A percentile compares a stretch with the other conserved stretches of the same genome.
Conservation (phyloP, 2,888 invertebrate species). For the Sphaeridia pumilis region DNA sequence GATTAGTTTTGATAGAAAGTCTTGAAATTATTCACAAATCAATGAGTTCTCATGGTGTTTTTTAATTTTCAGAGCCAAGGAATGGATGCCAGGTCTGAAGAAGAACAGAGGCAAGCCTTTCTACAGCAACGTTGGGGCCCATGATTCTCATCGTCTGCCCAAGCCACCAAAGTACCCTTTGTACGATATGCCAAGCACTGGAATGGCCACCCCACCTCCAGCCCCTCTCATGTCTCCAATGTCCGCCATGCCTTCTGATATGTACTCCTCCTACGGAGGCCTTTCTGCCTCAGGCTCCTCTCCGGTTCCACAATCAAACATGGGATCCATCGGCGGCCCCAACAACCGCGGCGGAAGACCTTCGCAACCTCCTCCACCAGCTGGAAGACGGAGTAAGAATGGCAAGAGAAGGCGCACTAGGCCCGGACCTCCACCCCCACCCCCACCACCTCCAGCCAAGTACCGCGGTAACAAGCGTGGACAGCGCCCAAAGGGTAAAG, state of each 20-base stretch:
- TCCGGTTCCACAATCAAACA: conserved; percentile 1
- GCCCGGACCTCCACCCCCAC: conserved; percentile 10
- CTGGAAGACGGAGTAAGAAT: not conserved
- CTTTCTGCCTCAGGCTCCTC: not conserved
- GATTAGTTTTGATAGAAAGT: too few relatives aligned
- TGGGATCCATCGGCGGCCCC: too few relatives aligned
- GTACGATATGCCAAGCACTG: conserved; percentile 27
- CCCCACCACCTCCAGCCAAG: conserved; percentile 7
- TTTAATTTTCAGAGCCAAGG: conserved; percentile 14
- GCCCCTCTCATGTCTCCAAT: conserved; percentile 35
- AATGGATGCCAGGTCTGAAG: conserved; percentile 12
- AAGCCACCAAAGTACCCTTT: conserved; percentile 35
- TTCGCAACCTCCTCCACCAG: not conserved
- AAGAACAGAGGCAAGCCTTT: conserved; percentile 2
- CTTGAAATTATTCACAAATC: too few relatives aligned
- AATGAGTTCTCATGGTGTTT: too few relatives aligned
- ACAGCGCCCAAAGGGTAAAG: conserved; percentile 11
- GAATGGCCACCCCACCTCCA: conserved; percentile 34
- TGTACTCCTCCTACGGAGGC: conserved; percentile 7
- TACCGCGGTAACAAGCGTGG: conserved; percentile 8
- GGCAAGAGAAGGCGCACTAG: conserved; percentile 4
- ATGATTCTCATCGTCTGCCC: conserved; percentile 29
- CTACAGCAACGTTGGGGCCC: conserved; percentile 12
- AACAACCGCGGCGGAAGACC: conserved; percentile 14
- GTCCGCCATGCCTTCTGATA: conserved; percentile 24